A percentile compares a stretch with the other conserved stretches of the same genome.
Conservation (phyloP, 2,888 invertebrate species). For the Yponomeuta cagnagella region DNA sequence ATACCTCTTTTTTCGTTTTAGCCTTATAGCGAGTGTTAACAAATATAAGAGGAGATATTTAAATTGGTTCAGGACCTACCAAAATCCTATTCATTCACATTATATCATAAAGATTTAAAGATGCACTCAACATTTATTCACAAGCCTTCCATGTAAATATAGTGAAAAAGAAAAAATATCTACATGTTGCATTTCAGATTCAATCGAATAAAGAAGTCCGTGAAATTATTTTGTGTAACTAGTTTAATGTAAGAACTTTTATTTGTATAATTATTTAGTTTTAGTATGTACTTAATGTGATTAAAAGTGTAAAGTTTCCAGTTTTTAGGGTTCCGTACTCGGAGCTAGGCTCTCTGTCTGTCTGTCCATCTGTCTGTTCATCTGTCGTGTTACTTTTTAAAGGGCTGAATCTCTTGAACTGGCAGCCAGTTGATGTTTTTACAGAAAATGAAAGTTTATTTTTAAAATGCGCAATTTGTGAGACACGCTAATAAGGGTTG, state of each 20-base stretch:
- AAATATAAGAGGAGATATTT: slow-evolving; percentile 5
- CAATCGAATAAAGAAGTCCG: background rate
- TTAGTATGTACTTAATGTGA: background rate
- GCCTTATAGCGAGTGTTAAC: background rate
- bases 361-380: too few species aligned
- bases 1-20: background rate
- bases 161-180: slow-evolving; percentile 22
- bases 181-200: slow-evolving; percentile 20
- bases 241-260: background rate
- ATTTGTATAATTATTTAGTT: background rate
- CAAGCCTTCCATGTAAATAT: slow-evolving; percentile 70
- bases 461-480: too few species aligned
- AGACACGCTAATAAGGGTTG: too few species aligned
- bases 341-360: too few species aligned
- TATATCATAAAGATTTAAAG: slow-evolving; percentile 30
- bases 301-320: too few species aligned
- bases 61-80: slow-evolving; percentile 33
- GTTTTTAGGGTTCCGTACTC: too few species aligned
- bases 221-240: background rate
- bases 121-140: slow-evolving; percentile 46
- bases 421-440: too few species aligned
- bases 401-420: too few species aligned
- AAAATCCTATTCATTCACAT: background rate
- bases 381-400: too few species aligned
- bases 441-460: too few species aligned